Conservation (phyloP, 2,113 vertebrate species). For the Sterna hirundo region DNA sequence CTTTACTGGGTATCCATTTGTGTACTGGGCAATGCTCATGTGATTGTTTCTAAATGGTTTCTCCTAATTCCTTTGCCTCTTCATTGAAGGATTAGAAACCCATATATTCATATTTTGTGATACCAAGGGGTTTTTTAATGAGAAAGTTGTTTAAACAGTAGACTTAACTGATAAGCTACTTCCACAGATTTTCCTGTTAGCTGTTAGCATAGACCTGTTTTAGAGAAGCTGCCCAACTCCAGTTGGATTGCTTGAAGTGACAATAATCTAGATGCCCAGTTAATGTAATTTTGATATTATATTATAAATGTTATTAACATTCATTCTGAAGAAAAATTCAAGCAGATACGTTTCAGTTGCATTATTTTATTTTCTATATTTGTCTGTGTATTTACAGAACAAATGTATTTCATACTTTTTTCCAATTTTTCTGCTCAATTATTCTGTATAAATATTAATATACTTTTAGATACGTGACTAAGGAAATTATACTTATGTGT, state of each 20-base stretch:
- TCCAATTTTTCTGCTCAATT: background rate
- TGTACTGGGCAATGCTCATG: background rate
- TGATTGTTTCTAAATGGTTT: background rate
- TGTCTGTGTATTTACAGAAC: background rate
- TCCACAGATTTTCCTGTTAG: background rate
- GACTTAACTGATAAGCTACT: background rate
- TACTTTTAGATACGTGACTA: background rate
- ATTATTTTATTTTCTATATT: background rate
- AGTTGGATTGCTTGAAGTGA: background rate
- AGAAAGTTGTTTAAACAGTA: background rate
- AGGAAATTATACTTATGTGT: background rate
- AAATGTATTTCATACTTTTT: background rate
- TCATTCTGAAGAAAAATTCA: background rate
- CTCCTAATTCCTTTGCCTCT: background rate
- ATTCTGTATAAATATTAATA: background rate
- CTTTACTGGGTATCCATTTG: background rate
- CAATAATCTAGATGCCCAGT: background rate
- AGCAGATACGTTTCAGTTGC: background rate
- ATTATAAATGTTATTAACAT: background rate
- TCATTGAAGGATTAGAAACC: background rate
- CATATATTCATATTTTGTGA: background rate
- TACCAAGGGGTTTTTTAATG: background rate
- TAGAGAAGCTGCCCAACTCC: background rate
- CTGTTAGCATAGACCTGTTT: background rate
- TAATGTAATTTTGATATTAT: background rate